Conservation (phyloP, 2,797 vertebrate species). For the Alectoris magna region DNA sequence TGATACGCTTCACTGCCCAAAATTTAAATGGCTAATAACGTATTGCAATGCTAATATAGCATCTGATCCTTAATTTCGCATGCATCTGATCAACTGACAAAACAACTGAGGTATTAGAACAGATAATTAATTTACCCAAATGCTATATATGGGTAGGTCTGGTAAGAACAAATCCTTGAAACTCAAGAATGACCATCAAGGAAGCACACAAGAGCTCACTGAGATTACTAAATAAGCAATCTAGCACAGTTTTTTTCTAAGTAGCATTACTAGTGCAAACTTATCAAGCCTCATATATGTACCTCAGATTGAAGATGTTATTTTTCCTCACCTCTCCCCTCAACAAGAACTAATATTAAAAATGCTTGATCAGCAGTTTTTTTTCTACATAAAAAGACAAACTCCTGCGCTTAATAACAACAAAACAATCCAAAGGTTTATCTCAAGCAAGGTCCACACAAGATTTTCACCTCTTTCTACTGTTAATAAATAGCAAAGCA, state of each 20-base stretch:
- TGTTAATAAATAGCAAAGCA: not conserved
- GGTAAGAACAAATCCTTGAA: not conserved
- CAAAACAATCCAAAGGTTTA: not conserved
- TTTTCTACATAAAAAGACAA: not conserved
- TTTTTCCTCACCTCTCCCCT: not conserved
- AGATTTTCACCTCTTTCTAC: not conserved
- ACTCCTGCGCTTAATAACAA: not conserved
- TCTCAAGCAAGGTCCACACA: not conserved
- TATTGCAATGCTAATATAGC: not conserved
- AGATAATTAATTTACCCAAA: not conserved
- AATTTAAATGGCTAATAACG: not conserved
- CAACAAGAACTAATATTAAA: not conserved
- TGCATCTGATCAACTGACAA: not conserved
- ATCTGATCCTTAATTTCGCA: not conserved
- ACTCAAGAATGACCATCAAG: not conserved
- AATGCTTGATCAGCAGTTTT: not conserved
- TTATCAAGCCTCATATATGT: not conserved
- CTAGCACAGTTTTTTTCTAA: not conserved
- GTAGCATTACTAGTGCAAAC: not conserved
- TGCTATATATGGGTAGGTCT: not conserved
- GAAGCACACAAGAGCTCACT: accelerated
- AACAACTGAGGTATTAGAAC: not conserved
- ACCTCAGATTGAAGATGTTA: not conserved
- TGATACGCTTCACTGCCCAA: not conserved
- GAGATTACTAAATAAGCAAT: not conserved